phyloP scores from a whole-genome alignment of 2,113 vertebrate species.

The Myanophis thanlyinensis region DNA sequence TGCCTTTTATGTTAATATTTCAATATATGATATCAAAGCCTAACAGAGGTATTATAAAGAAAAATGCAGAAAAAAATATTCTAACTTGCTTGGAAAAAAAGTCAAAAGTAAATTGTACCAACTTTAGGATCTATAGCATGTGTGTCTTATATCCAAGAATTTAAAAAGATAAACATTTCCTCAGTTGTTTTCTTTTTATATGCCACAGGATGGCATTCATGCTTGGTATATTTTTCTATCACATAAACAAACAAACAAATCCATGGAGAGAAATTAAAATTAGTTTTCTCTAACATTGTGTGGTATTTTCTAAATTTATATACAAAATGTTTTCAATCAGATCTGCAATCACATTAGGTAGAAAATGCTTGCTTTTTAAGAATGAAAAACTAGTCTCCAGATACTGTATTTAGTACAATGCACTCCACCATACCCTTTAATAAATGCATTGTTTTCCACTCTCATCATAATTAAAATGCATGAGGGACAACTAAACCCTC shows the following conservation, averaged over 20 bases:
- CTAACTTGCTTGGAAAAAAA: background rate
- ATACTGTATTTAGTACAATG: background rate
- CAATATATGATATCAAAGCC: background rate
- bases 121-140: background rate
- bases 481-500: background rate
- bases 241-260: background rate
- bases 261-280: background rate
- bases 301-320: background rate
- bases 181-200: background rate
- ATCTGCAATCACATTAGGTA: background rate
- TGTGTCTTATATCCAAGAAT: background rate
- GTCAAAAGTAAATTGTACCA: background rate
- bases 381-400: background rate
- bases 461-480: background rate
- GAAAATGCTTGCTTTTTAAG: background rate
- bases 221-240: background rate
- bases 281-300: background rate
- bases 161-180: slow-evolving; percentile 3
- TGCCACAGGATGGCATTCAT: slow-evolving; percentile 63
- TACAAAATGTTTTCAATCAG: background rate
- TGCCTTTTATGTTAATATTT: background rate
- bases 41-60: background rate
- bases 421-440: background rate
- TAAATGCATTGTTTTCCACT: background rate
- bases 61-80: background rate